These are phyloP conservation scores for Glossophaga mutica DNA, from an alignment of 2,797 vertebrate species.

Conservation along the genomic window DNA sequence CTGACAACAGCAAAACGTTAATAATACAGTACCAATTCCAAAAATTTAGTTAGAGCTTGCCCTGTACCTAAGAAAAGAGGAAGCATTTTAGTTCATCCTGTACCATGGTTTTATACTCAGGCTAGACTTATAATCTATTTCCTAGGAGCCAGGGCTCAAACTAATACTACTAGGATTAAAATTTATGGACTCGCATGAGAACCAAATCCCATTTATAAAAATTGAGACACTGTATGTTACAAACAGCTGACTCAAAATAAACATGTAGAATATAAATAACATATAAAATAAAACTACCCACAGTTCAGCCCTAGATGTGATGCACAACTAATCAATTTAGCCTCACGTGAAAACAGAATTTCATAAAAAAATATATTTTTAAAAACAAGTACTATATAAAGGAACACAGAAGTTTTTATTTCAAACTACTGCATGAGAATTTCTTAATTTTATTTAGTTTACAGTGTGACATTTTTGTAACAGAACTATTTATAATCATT, in stretches of 20 bases:
- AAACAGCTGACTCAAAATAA: constrained; percentile 10
- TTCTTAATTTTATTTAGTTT: constrained; percentile 17
- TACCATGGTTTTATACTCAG: background rate
- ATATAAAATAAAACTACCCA: background rate
- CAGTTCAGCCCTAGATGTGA: background rate
- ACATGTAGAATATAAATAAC: background rate
- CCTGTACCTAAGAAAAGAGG: background rate
- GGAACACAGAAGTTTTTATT: background rate
- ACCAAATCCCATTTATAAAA: background rate
- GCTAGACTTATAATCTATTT: background rate
- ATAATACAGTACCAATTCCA: background rate
- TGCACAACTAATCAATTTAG: background rate
- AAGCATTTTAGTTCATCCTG: background rate
- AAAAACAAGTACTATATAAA: background rate
- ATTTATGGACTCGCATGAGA: background rate
- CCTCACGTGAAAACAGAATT: constrained; percentile 1
- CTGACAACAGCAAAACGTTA: background rate
- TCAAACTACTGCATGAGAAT: background rate
- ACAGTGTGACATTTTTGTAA: constrained; percentile 29
- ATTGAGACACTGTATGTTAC: background rate
- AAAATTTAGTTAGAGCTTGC: constrained; percentile 5
- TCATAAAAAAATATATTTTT: constrained; percentile 11
- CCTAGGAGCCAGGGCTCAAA: background rate
- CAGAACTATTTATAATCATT: constrained; percentile 10
- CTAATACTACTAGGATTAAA: background rate